These are phyloP conservation scores for Drosophila parabipectinata DNA, from an alignment of 1,140 invertebrate genomes.

Conservation along the genomic window DNA sequence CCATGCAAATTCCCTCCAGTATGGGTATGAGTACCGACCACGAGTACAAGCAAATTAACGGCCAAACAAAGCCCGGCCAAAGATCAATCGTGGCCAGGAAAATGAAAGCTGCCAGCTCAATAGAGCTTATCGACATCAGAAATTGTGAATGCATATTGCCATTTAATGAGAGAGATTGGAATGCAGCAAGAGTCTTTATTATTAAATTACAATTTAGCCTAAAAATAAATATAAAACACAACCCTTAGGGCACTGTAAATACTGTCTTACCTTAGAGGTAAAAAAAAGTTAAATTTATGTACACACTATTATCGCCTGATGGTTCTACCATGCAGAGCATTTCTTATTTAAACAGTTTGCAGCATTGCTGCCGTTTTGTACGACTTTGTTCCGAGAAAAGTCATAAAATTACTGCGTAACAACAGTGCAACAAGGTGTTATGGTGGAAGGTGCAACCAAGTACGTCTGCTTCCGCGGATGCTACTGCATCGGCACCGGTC, in stretches of 20 bases:
- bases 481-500: slow-evolving; percentile 10
- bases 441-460: slow-evolving; percentile 65
- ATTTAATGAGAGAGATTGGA: slow-evolving; percentile 1
- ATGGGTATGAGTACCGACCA: background rate
- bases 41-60: slow-evolving; percentile 64
- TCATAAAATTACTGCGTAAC: slow-evolving; percentile 82
- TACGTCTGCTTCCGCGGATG: slow-evolving; percentile 23
- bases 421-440: slow-evolving; percentile 82
- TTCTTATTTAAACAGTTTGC: slow-evolving; percentile 40
- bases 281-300: slow-evolving; percentile 49
- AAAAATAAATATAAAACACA: slow-evolving; percentile 32
- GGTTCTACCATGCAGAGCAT: slow-evolving; percentile 43
- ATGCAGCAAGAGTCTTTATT: background rate
- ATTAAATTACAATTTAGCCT: background rate
- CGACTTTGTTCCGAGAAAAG: slow-evolving; percentile 81
- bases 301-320: slow-evolving; percentile 69
- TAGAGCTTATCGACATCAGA: background rate
- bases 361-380: slow-evolving; percentile 75
- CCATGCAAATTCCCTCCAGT: slow-evolving; percentile 62
- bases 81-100: slow-evolving; percentile 58
- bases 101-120: slow-evolving; percentile 11
- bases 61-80: slow-evolving; percentile 62
- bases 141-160: background rate
- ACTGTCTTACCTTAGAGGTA: slow-evolving; percentile 34
- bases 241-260: slow-evolving; percentile 31